Base-by-base conservation (phyloP, 2,888 invertebrate genomes). In the Sturmia bella region DNA sequence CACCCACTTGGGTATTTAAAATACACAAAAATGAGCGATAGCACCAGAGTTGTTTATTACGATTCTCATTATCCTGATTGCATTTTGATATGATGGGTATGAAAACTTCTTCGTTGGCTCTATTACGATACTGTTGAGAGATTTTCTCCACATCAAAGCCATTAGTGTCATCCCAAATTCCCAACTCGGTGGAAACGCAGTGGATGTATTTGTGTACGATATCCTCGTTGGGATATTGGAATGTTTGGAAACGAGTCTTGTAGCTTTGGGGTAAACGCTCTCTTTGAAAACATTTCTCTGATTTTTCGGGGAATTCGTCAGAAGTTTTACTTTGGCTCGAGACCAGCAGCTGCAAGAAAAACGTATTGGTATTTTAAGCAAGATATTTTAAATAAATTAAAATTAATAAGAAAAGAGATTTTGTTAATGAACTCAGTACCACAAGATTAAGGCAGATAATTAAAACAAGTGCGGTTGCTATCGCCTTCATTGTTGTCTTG, bases 81-180 rank as follows among this genome's bases (percentile, higher is more conserved):
- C 86, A 86, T 1, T 85, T 84, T 12, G 81, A 85, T 48, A 86
- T 74, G 32, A 85, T 83, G 13, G 86, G 86, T 19, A 86, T 61
- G 19, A 86, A 48, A 2, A 84, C 59, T 59, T 86, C 86, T 21
- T 84, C 81, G 57, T 86, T 85, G 24, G 85, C 85, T 24, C 74
- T 83, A n/a, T 78, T 80, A 21, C 84, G 85, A 57, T 86, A 86
- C 41, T 86, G 80, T 11, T 85, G 76, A 12, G 85, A 77, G 27
- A 86, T 84, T 21, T 84, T 84, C 24, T 84, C 86, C 3, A 85
- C 80, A 72, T 85, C 81, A 50, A 85, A 86, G 12, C 86, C 86
- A 15, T 64, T 77, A 9, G 50, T 59, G 75, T 86, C 84, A 64
- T 84, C 81, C 85, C 85, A 86, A 21, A 86, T 80, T 21, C 68